Evolutionary conservation across 2,797 vertebrate genomes (phyloP).

Genomic region (Danionella dracula): DNA sequence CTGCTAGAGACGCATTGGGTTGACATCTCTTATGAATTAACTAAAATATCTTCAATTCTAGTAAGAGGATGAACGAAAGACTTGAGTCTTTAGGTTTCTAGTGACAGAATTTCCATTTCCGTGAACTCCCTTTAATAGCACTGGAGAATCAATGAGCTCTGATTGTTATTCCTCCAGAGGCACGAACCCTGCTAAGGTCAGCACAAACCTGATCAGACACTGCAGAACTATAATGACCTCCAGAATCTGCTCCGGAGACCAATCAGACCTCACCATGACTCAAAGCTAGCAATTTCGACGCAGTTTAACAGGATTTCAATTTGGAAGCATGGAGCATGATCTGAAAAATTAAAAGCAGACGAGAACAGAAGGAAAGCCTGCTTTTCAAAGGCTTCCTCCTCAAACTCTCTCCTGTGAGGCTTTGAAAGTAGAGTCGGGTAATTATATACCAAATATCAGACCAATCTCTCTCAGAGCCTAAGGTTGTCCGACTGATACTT

Average conservation of each 20-base stretch:
- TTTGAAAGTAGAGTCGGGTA: constrained; percentile 31
- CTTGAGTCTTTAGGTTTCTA: no score
- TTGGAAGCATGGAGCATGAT: background rate
- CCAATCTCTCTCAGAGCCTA: constrained; percentile 32
- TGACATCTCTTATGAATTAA: no score
- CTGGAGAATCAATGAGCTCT: constrained; percentile 4
- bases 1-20: no score
- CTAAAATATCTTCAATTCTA: no score
- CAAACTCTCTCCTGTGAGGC: constrained; percentile 6
- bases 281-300: no score
- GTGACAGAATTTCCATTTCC: no score
- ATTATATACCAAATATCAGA: constrained; percentile 37
- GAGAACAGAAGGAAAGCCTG: background rate
- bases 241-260: background rate
- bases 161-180: background rate
- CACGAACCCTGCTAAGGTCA: background rate
- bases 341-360: constrained; percentile 20
- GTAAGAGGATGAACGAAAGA: no score
- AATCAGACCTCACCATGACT: background rate
- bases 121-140: background rate
- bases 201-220: constrained; percentile 10
- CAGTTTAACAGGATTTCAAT: background rate
- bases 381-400: background rate
- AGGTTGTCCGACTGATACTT: background rate
- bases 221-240: constrained; percentile 12